Conservation (phyloP, 2,888 invertebrate genomes). For the Rhagophthalmus giganteus region DNA sequence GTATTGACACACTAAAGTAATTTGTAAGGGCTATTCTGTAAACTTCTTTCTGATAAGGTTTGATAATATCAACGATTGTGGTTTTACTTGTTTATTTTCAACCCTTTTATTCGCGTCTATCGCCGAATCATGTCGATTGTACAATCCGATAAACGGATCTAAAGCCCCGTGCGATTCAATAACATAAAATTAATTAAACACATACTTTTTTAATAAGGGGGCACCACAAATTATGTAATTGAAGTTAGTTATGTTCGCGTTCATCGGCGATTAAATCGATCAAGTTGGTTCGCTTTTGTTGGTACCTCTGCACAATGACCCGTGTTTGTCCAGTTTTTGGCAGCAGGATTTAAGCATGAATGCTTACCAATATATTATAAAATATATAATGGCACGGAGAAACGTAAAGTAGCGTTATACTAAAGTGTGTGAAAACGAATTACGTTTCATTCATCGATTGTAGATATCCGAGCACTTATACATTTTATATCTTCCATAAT, state of each 20-base stretch:
- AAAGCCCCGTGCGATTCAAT: too few relatives aligned
- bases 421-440: constrained; percentile 32
- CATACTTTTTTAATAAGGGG: too few relatives aligned
- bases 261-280: too few relatives aligned
- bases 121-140: too few relatives aligned
- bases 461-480: constrained; percentile 23
- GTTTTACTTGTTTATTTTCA: constrained; percentile 49
- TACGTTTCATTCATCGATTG: constrained; percentile 31
- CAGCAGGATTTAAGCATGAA: constrained; percentile 48
- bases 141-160: too few relatives aligned
- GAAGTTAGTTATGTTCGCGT: too few relatives aligned
- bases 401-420: constrained; percentile 31
- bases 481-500: constrained; percentile 11
- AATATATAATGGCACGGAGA: constrained; percentile 35
- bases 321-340: constrained; percentile 1
- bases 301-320: constrained; percentile 1
- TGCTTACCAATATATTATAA: constrained; percentile 46
- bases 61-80: constrained; percentile 47
- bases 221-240: too few relatives aligned
- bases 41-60: constrained; percentile 39
- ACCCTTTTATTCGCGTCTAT: constrained; percentile 49
- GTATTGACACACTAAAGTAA: constrained; percentile 54
- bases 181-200: too few relatives aligned
- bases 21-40: constrained; percentile 52
- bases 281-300: too few relatives aligned